phyloP scores from a whole-genome alignment of 1,140 invertebrate genomes.

The Leptinotarsa texana region DNA sequence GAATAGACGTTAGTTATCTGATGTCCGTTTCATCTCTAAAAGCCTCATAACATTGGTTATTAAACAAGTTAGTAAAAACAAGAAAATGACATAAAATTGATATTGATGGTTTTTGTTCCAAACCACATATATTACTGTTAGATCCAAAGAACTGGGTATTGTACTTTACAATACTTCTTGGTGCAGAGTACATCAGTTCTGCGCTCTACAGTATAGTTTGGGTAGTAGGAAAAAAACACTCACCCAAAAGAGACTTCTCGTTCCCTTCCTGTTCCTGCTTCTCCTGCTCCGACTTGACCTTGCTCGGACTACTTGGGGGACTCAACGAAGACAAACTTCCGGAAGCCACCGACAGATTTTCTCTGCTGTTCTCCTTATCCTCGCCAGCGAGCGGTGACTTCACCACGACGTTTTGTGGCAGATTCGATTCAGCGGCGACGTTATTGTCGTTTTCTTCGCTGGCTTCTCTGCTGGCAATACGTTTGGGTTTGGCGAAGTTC shows the following conservation, averaged over 20 bases:
- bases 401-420: slow-evolving; percentile 29
- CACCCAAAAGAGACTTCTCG: slow-evolving; percentile 58
- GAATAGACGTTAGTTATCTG: no score
- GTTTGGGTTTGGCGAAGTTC: slow-evolving; percentile 29
- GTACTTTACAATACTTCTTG: no score
- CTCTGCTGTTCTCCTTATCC: slow-evolving; percentile 49
- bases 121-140: no score
- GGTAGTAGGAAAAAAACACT: slow-evolving; percentile 38
- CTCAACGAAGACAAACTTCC: slow-evolving; percentile 55
- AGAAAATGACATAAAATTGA: no score
- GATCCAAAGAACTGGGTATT: no score
- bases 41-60: no score
- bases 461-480: background rate
- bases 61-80: no score
- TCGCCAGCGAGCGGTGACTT: slow-evolving; percentile 44
- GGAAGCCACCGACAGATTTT: slow-evolving; percentile 55
- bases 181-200: no score
- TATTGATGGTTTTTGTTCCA: no score
- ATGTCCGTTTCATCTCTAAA: no score
- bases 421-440: background rate
- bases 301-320: slow-evolving; percentile 57
- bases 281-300: slow-evolving; percentile 58
- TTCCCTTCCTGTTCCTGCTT: slow-evolving; percentile 61
- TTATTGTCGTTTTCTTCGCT: background rate
- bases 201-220: no score